These are phyloP conservation scores for Uropetala carovei DNA, from an alignment of 2,888 invertebrate genomes.

Conservation along the genomic window DNA sequence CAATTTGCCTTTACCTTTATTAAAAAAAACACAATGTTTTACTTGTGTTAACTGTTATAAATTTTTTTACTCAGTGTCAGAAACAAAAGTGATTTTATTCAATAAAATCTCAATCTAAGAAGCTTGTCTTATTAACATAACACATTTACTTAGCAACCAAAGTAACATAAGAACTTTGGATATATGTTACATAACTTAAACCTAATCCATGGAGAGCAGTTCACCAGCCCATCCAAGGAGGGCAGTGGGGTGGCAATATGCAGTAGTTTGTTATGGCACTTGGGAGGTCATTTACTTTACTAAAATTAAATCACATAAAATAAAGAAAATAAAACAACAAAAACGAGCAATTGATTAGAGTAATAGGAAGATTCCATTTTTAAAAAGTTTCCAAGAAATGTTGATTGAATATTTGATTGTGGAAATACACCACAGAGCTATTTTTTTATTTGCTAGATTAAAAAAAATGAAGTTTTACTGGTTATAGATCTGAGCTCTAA, in stretches of 20 bases:
- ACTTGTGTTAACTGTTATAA: too few species aligned
- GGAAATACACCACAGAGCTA: not conserved
- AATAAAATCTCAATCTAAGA: not conserved
- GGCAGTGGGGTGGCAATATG: conserved; percentile 16
- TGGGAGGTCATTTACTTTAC: not conserved
- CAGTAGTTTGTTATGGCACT: not conserved
- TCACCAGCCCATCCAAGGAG: conserved; percentile 9
- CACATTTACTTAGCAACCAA: conserved; percentile 31
- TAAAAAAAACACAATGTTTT: too few species aligned
- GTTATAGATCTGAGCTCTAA: not conserved
- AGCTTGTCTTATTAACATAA: not conserved
- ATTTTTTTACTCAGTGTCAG: too few species aligned
- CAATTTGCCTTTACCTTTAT: too few species aligned
- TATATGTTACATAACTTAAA: conserved; percentile 59
- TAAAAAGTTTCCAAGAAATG: not conserved
- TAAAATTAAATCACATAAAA: not conserved
- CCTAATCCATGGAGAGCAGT: conserved; percentile 45
- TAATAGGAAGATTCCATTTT: not conserved
- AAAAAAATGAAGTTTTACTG: not conserved
- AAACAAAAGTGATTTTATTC: too few species aligned
- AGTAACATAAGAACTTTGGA: conserved; percentile 32
- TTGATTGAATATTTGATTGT: not conserved
- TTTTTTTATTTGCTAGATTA: not conserved
- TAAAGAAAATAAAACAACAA: not conserved
- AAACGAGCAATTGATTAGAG: not conserved